Evolutionary conservation across 2,797 vertebrate genomes (phyloP), one percentile per base, ranked within the genome.

Genomic region (Parambassis ranga): DNA sequence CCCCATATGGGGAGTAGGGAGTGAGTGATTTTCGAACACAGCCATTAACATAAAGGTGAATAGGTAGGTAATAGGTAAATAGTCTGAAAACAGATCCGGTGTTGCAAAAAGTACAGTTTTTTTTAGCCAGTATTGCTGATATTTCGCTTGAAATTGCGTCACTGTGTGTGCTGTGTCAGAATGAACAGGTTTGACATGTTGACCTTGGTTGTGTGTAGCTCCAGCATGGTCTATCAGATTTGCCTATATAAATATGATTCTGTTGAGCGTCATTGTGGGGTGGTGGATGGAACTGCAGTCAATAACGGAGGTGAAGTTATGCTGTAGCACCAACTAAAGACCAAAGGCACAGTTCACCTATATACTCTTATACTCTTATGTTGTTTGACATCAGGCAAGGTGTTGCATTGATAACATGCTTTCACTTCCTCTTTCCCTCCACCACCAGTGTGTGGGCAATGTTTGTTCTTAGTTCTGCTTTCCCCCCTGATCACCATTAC

Each of bases 401-500:
- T 15, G 3, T 51, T 23, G n/a, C 10, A 19, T 6, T 50, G 15
- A 32, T 37, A 18, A 42, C 6, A 19, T 6, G 7, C 3, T 60
- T 37, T 49, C 15, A 60, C 59, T 83, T 81, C 39, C 65, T 48
- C 50, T 73, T 75, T 16, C 49, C 39, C 35, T 14, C 14, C 7
- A 28, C 36, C 31, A 9, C 2, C n/a, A 33, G 10, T 16, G 2
- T 24, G 20, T 5, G n/a, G 7, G 15, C 16, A 13, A 14, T 14
- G 5, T 49, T 3, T 46, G n/a, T n/a, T 28, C 23, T 36, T 18
- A 46, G 6, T 63, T 72, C 41, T 32, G 16, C n/a, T 44, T 43
- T 51, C 2, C 3, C 19, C 4, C 6, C 35, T 38, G n/a, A n/a
- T n/a, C 28, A 26, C 33, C 0, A 19, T 7, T 2, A 36, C 10